phyloP scores from a whole-genome alignment of 1,140 invertebrate genomes.

The Helicoverpa zea region DNA sequence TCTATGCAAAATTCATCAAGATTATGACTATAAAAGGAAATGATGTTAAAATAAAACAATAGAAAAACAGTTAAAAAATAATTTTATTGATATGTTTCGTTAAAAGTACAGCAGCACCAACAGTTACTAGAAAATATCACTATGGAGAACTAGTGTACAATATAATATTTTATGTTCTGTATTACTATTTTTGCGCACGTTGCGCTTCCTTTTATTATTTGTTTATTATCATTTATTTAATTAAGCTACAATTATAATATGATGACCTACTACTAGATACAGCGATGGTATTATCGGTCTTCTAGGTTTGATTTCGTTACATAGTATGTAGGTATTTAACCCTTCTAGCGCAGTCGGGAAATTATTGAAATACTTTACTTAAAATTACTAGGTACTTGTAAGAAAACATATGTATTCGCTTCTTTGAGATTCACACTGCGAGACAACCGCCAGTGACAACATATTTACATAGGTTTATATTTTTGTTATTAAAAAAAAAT shows the following conservation, averaged over 20 bases:
- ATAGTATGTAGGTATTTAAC: neutral
- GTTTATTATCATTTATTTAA: too few relatives aligned
- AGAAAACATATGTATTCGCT: neutral
- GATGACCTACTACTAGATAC: neutral
- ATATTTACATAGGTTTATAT: neutral
- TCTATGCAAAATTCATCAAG: neutral
- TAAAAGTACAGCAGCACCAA: slow-evolving; percentile 11
- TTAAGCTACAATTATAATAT: too few relatives aligned
- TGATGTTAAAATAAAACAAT: neutral
- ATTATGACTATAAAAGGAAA: neutral
- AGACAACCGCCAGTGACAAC: neutral
- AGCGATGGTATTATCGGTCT: neutral
- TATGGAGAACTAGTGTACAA: too few relatives aligned
- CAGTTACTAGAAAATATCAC: neutral
- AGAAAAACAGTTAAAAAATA: neutral
- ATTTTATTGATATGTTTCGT: neutral
- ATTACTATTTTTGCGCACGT: too few relatives aligned
- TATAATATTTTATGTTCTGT: too few relatives aligned
- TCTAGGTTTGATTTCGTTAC: neutral
- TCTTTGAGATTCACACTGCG: slow-evolving; percentile 27
- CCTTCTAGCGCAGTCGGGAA: too few relatives aligned
- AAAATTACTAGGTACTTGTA: neutral
- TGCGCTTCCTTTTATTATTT: neutral
- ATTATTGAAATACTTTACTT: neutral
- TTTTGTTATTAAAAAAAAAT: too few relatives aligned